Conservation (phyloP, 2,888 invertebrate genomes). For the Drosophila aldrichi region DNA sequence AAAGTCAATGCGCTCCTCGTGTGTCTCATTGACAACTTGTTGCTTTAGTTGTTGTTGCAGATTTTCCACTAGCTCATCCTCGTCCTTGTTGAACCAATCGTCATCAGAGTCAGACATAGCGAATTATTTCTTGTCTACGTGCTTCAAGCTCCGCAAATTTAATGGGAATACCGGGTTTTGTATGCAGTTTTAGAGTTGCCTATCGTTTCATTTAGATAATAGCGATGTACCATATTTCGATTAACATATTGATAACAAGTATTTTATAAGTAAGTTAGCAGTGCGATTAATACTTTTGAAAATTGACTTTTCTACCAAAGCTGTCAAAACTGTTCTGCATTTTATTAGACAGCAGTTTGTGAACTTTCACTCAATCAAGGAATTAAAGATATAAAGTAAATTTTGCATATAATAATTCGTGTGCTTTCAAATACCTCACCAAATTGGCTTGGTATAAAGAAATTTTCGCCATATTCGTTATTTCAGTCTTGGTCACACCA, state of each 20-base stretch:
- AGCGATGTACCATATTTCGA: constrained; percentile 10
- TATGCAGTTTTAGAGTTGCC: constrained; percentile 9
- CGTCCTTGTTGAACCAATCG: constrained; percentile 85
- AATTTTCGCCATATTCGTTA: neutral
- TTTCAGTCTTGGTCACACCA: constrained; percentile 12
- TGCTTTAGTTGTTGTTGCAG: constrained; percentile 61
- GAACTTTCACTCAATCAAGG: constrained; percentile 3
- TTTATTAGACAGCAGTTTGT: neutral
- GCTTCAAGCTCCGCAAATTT: neutral
- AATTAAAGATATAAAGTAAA: neutral
- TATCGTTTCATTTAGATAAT: neutral
- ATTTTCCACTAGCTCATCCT: constrained; percentile 79
- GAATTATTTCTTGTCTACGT: constrained; percentile 2
- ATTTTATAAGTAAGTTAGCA: constrained; percentile 2
- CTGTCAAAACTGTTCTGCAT: neutral
- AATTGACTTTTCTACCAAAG: neutral
- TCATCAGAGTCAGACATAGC: constrained; percentile 68
- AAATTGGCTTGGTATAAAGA: neutral
- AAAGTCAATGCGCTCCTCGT: constrained; percentile 50
- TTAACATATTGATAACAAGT: neutral
- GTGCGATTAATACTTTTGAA: neutral
- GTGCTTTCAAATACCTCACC: neutral
- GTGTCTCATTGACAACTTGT: constrained; percentile 9
- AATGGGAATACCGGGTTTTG: constrained; percentile 20
- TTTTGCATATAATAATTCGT: neutral